Percentiles rank a stretch among this genome's conserved stretches.
Evolutionary conservation across 2,797 vertebrate genomes (phyloP).

Genomic region (Centropyge bicolor): DNA sequence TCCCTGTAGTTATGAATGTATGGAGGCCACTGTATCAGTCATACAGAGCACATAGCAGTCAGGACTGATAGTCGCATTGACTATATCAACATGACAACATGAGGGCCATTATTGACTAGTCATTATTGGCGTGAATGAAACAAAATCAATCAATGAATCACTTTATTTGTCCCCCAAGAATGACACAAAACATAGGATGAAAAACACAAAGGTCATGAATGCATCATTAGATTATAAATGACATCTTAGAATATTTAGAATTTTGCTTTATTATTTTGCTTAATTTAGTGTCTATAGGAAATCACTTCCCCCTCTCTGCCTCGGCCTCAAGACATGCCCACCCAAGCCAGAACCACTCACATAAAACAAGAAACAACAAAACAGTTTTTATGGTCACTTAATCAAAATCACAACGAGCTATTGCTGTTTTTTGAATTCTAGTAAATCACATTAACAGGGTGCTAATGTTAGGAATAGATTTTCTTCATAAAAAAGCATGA

Average conservation of each 20-base stretch:
- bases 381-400: neutral
- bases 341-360: neutral
- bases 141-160: neutral
- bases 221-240: neutral
- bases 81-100: neutral
- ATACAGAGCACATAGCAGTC: neutral
- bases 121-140: neutral
- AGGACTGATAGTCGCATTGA: neutral
- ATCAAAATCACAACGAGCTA: neutral
- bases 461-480: neutral
- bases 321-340: constrained; percentile 12
- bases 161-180: neutral
- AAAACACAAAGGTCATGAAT: neutral
- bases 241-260: neutral
- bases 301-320: constrained; percentile 26
- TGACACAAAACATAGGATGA: neutral
- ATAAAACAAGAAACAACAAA: neutral
- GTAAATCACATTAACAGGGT: no score
- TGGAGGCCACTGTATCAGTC: neutral
- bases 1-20: neutral
- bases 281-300: no score
- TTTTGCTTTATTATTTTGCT: no score
- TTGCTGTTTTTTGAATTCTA: neutral
- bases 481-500: neutral
- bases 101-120: neutral